These are phyloP conservation scores for Motacilla alba DNA, from an alignment of 2,113 vertebrate genomes.

Conservation along the genomic window DNA sequence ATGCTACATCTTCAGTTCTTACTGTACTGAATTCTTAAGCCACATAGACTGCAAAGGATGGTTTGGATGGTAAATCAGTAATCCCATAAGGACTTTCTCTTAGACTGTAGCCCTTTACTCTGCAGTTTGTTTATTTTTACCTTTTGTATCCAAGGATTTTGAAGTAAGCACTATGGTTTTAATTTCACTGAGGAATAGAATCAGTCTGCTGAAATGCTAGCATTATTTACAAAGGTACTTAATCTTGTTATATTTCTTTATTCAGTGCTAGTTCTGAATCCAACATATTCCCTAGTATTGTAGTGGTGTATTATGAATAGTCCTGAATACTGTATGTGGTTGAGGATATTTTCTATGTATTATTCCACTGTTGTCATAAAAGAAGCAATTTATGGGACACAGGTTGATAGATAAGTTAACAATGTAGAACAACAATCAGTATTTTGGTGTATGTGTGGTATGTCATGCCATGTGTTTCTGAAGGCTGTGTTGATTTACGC, in stretches of 20 bases:
- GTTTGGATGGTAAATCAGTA: neutral
- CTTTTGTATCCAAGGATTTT: neutral
- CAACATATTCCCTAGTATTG: neutral
- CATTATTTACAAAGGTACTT: neutral
- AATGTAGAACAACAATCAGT: neutral
- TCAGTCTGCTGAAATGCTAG: neutral
- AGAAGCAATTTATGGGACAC: neutral
- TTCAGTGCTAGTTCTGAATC: neutral
- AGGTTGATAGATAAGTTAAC: neutral
- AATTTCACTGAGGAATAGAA: neutral
- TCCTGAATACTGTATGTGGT: neutral
- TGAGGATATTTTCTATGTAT: neutral
- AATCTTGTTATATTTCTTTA: neutral
- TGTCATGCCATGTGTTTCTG: rapidly evolving
- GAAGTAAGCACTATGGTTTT: neutral
- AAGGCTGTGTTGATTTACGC: neutral
- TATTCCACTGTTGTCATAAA: neutral
- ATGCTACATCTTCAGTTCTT: neutral
- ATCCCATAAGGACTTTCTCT: neutral
- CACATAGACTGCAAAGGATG: neutral
- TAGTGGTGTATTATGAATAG: neutral
- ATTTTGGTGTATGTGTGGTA: neutral
- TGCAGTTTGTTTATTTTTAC: neutral
- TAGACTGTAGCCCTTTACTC: neutral
- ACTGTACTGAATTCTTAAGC: neutral